Base-by-base conservation (phyloP, 2,113 vertebrate species). In the Salvelinus fontinalis region DNA sequence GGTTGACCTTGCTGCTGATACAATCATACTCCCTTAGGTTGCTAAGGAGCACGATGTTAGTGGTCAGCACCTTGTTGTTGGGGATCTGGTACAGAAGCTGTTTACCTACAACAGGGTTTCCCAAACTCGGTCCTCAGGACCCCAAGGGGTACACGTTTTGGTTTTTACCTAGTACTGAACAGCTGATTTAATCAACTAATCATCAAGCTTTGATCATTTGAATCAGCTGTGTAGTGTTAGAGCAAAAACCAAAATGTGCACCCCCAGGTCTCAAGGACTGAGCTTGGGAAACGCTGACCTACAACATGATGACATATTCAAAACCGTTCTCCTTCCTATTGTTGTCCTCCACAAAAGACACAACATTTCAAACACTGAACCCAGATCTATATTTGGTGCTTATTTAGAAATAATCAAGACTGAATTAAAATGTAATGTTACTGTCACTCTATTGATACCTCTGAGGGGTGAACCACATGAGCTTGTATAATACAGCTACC, bases 71-170 rank as follows among this genome's bases (percentile, higher is more conserved):
- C 12, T 87, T 89, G 71, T 96, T 96, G 91, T 96, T 97, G 59
- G 96, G 95, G 66, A 98, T 95, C 90, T 98, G 96, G 77, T 92
- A 98, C 44, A 97, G 70, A 77, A 97, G 80, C 88, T 97, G 97
- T 64, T 95, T 81, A 3, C 97, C 96, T 97, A 78, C 12, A 11
- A 11, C 67, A 71, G 22, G 29, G 26, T 20, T 39, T 39, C 39
- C 39, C 39, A 9, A 39, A 39, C 8, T 9, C 8, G 7, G 39
- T 39, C 39, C 39, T 39, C 39, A 9, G 39, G 8, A 39, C 39
- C 39, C 39, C 39, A 39, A 39, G 39, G 7, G 39, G 8, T 39
- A 9, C 39, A 39, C 39, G 8, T 39, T 39, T 39, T 39, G 39
- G 39, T 39, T 39, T 9, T 9, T 9, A 39, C 39, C 39, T 9